A percentile compares a stretch with the other conserved stretches of the same genome.
Evolutionary conservation across 2,888 invertebrate species (phyloP).

Genomic region (Polydrusus tereticollis): DNA sequence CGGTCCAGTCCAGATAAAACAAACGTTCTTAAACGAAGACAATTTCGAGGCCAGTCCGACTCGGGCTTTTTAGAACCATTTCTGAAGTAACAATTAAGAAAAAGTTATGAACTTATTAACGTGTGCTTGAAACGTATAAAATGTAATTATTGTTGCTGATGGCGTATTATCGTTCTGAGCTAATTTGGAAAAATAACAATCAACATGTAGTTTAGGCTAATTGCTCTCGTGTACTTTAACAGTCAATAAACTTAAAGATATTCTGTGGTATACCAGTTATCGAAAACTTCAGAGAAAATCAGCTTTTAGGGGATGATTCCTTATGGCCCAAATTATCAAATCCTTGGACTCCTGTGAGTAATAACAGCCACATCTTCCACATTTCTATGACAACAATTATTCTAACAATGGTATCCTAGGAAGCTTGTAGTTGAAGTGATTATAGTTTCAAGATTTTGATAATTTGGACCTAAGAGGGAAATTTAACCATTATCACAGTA

Average conservation of each 20-base stretch:
- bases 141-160: not conserved
- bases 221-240: not conserved
- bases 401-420: too few species aligned
- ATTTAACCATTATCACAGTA: too few species aligned
- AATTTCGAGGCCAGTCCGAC: slow-evolving; percentile 13
- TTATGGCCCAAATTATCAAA: too few species aligned
- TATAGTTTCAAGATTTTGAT: too few species aligned
- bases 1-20: slow-evolving; percentile 37
- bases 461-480: too few species aligned
- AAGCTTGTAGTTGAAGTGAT: too few species aligned
- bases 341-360: too few species aligned
- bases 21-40: slow-evolving; percentile 22
- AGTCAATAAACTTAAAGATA: not conserved
- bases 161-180: not conserved
- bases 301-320: too few species aligned
- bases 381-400: too few species aligned
- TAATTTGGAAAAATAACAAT: slow-evolving; percentile 6
- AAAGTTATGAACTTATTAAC: slow-evolving; percentile 6
- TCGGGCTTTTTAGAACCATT: not conserved
- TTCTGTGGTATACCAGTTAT: too few species aligned
- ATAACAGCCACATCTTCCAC: too few species aligned
- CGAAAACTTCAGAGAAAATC: too few species aligned
- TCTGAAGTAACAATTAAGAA: slow-evolving; percentile 12
- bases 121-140: not conserved
- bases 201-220: not conserved